Base-by-base conservation (phyloP, 2,113 vertebrate species). In the Clinocottus analis region DNA sequence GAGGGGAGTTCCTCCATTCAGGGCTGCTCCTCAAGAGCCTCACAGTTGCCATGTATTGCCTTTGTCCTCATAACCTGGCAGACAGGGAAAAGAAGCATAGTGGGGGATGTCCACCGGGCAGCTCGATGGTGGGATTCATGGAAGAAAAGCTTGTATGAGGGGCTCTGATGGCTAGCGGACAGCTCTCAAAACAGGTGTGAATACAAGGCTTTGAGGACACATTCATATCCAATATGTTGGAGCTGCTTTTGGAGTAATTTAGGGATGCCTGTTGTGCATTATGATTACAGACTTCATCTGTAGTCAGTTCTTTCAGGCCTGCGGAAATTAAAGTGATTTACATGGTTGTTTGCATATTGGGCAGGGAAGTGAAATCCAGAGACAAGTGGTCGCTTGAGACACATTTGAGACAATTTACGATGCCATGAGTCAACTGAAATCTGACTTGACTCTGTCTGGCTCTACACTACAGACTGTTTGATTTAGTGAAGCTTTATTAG, bases 321-420 rank as follows among this genome's bases (percentile, higher is more conserved):
- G 25, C 39, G 29, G 51, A 62, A 75, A 74, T 25, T 10, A 7
- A 68, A 72, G 51, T 35, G 25, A 56, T 67, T 74, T 75, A 17
- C 53, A 63, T 25, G 19, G 47, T 49, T 75, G 60, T 80, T 82
- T 84, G 69, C 70, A 67, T 73, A 61, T 64, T 55, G 23, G 13
- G 31, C 27, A 29, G 27, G 47, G 29, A 75, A 56, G 63, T 69
- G 19, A 84, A 82, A 72, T 39, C 65, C 62, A 86, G 84, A 75
- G 62, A 63, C 47, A 81, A 83, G 56, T 85, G 63, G 58, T 79
- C 64, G 61, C 77, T 79, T 59, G 71, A 79, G 72, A 81, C 31
- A 61, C 23, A 73, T 74, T 53, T 73, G 58, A 53, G 51, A 70
- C 75, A 61, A 65, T 64, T 77, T 69, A 7, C 45, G 13, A 62